Percentiles rank a stretch among this genome's conserved stretches.
Evolutionary conservation across 1,140 invertebrate genomes (phyloP).

Genomic region (Pogonognathellus flavescens): DNA sequence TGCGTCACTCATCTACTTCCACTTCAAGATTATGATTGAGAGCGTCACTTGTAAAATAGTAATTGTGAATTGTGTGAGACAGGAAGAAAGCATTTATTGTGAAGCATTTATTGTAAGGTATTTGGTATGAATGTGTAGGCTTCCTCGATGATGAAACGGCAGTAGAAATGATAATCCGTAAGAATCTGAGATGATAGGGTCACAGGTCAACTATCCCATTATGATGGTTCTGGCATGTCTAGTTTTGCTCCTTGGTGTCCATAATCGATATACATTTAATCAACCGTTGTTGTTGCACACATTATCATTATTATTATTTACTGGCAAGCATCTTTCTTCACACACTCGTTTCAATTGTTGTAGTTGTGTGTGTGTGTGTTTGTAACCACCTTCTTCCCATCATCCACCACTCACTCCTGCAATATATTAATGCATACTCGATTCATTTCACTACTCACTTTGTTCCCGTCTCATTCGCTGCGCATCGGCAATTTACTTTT

Average conservation of each 20-base stretch:
- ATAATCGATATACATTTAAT: conserved; percentile 54
- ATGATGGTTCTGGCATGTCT: neutral
- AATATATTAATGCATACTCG: neutral
- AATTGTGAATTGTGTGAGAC: neutral
- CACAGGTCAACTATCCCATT: conserved; percentile 40
- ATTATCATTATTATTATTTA: conserved; percentile 43
- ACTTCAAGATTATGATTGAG: neutral
- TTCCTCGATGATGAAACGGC: neutral
- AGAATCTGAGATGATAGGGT: conserved; percentile 46
- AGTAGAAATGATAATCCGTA: conserved; percentile 32
- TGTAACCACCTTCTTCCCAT: neutral
- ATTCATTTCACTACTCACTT: conserved; percentile 25
- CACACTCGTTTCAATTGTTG: neutral
- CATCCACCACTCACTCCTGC: neutral
- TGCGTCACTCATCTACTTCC: neutral
- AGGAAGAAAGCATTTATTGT: conserved; percentile 7
- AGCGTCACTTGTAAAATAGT: neutral
- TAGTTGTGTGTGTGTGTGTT: neutral
- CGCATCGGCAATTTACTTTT: conserved; percentile 26
- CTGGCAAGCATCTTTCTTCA: conserved; percentile 17
- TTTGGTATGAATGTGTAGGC: too few species aligned
- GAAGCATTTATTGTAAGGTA: neutral
- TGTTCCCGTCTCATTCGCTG: neutral
- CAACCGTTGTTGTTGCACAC: conserved; percentile 21
- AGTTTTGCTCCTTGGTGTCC: conserved; percentile 48